phyloP scores from a whole-genome alignment of 2,113 vertebrate genomes.

The Actinemys pallida region DNA sequence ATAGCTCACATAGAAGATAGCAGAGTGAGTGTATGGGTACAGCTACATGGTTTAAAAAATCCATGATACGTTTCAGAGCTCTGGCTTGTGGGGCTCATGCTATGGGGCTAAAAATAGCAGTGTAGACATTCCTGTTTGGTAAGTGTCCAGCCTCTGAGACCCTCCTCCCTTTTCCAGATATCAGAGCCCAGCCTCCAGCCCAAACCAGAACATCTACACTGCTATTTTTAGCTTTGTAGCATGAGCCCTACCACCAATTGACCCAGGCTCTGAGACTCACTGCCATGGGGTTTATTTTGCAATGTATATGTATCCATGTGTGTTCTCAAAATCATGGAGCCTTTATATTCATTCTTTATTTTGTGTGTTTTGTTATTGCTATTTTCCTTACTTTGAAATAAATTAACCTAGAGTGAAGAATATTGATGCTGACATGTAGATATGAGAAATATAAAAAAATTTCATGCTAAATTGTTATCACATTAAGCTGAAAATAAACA shows the following conservation, averaged over 20 bases:
- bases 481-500: not conserved
- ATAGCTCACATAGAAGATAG: not conserved
- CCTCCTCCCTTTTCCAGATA: not conserved
- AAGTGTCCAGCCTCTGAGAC: not conserved
- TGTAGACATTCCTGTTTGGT: not conserved
- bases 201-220: not conserved
- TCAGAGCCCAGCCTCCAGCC: not conserved
- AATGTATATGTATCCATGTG: not conserved
- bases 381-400: not conserved
- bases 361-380: not conserved
- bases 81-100: not conserved
- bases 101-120: not conserved
- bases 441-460: accelerated
- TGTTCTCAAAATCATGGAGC: not conserved
- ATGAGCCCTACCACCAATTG: not conserved
- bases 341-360: not conserved
- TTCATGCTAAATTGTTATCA: not conserved
- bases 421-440: accelerated
- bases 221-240: not conserved
- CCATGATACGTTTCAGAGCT: not conserved
- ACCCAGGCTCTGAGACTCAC: not conserved
- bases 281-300: not conserved
- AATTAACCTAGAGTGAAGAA: accelerated
- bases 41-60: not conserved
- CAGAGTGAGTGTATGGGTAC: not conserved